Evolutionary conservation across 2,888 invertebrate species (phyloP).

Genomic region (Charanyca ferruginea): DNA sequence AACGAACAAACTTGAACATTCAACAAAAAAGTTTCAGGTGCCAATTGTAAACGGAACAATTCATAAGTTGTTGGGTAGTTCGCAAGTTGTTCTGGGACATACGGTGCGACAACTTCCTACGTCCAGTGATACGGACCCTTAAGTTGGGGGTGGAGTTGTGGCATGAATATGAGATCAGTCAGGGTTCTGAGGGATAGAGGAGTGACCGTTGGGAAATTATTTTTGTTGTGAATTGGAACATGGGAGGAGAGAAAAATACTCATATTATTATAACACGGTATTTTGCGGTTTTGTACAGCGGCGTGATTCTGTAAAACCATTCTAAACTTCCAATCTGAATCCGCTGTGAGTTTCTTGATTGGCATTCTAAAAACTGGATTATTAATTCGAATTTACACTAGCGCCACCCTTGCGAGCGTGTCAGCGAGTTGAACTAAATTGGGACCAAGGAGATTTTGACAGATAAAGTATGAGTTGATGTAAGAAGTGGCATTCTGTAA

Average conservation of each 20-base stretch:
- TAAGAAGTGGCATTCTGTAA: no score
- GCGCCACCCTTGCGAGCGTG: no score
- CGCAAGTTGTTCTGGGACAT: slow-evolving; percentile 59
- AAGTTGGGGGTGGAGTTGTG: slow-evolving; percentile 54
- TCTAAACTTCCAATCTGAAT: no score
- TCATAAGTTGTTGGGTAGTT: slow-evolving; percentile 66
- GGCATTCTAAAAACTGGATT: no score
- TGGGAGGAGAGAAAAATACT: slow-evolving; percentile 1
- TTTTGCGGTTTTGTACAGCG: no score
- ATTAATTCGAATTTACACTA: no score
- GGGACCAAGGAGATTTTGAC: no score
- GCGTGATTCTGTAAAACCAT: no score
- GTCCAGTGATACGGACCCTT: slow-evolving; percentile 62
- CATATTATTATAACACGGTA: background rate
- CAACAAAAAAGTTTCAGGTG: slow-evolving; percentile 60
- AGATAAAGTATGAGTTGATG: no score
- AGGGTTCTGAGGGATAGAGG: slow-evolving; percentile 9
- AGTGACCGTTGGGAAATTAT: slow-evolving; percentile 48
- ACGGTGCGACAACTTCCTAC: slow-evolving; percentile 58
- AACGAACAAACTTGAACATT: slow-evolving; percentile 42
- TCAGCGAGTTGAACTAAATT: no score
- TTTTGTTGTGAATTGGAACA: slow-evolving; percentile 7
- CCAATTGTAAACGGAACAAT: slow-evolving; percentile 64
- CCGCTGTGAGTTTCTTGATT: no score
- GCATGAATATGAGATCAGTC: slow-evolving; percentile 62